Conservation (phyloP, 2,113 vertebrate species). For the Seriola dumerili region DNA sequence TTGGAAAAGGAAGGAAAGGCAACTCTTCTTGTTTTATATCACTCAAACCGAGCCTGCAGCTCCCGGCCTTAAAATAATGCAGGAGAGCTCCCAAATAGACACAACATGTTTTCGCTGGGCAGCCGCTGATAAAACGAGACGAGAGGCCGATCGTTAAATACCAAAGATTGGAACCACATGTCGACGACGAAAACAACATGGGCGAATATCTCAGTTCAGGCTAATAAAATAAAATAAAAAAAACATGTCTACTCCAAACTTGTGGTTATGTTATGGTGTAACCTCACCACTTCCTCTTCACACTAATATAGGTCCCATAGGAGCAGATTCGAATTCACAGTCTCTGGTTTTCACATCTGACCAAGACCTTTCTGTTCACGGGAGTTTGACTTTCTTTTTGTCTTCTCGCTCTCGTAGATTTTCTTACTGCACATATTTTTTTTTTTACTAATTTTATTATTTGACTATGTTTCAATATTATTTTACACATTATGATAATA, state of each 20-base stretch:
- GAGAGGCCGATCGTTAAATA: slow-evolving; percentile 52
- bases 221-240: slow-evolving; percentile 27
- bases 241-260: slow-evolving; percentile 19
- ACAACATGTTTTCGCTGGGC: slow-evolving; percentile 69
- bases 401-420: neutral
- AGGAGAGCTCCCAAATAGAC: slow-evolving; percentile 68
- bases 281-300: slow-evolving; percentile 44
- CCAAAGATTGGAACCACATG: slow-evolving; percentile 60
- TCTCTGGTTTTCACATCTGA: slow-evolving; percentile 21
- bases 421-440: no score
- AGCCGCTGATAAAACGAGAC: slow-evolving; percentile 66
- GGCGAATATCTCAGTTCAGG: slow-evolving; percentile 36
- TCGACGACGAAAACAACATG: slow-evolving; percentile 26
- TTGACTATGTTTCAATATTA: neutral
- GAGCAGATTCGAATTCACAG: slow-evolving; percentile 3
- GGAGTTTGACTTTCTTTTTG: neutral
- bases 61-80: slow-evolving; percentile 70
- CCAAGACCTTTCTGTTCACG: slow-evolving; percentile 11
- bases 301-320: slow-evolving; percentile 35
- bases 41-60: slow-evolving; percentile 62
- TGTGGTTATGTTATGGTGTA: slow-evolving; percentile 51
- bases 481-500: neutral
- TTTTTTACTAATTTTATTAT: neutral
- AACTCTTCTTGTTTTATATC: slow-evolving; percentile 68
- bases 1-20: slow-evolving; percentile 73